phyloP scores from a whole-genome alignment of 1,140 invertebrate genomes.

The Eriosoma lanigerum region DNA sequence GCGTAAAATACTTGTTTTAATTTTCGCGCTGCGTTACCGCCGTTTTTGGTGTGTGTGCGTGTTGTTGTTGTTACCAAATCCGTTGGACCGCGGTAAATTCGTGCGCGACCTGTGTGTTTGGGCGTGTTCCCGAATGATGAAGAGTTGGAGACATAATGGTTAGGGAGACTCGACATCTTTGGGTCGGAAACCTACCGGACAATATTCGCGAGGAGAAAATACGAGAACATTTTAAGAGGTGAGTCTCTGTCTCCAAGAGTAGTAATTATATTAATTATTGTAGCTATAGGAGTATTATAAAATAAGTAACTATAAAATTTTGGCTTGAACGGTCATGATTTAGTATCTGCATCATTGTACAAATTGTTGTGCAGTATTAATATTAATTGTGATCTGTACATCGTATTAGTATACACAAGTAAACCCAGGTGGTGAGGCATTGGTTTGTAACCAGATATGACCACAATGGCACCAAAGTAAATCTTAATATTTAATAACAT shows the following conservation, averaged over 20 bases:
- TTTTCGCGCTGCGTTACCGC: slow-evolving; percentile 15
- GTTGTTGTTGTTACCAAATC: background rate
- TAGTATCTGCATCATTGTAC: no score
- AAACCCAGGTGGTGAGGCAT: background rate
- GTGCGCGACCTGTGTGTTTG: slow-evolving; percentile 46
- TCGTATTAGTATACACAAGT: no score
- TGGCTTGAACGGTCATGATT: background rate
- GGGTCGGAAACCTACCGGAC: slow-evolving; percentile 99
- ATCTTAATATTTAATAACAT: no score
- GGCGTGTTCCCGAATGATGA: slow-evolving; percentile 63
- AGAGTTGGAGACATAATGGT: slow-evolving; percentile 89
- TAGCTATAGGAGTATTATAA: background rate
- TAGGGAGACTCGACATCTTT: slow-evolving; percentile 99
- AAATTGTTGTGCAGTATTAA: no score
- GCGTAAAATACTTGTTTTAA: slow-evolving; percentile 17
- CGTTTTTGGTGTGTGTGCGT: background rate
- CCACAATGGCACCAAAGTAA: no score
- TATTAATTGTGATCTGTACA: no score
- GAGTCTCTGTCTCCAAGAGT: slow-evolving; percentile 58
- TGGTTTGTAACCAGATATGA: no score
- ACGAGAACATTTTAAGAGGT: slow-evolving; percentile 97
- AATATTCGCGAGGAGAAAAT: slow-evolving; percentile 94
- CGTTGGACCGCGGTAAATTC: slow-evolving; percentile 36
- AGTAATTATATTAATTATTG: background rate
- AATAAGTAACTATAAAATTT: background rate